Base-by-base conservation (phyloP, 2,888 invertebrate species). In the Euphydryas editha region DNA sequence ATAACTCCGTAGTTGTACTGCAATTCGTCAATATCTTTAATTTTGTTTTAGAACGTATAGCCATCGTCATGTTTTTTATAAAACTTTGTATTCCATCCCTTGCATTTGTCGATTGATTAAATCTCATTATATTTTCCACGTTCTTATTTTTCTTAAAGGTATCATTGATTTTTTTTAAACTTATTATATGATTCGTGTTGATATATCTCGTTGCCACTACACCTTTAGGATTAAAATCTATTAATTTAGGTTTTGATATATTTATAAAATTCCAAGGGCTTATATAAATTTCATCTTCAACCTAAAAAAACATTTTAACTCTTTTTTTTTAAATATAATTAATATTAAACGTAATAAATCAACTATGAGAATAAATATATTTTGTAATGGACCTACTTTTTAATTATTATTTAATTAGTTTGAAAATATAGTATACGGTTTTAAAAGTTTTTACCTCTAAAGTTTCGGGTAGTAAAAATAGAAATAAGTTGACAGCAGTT, bases 1-100 rank as follows among this genome's bases (percentile, higher is more conserved):
- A 91, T 4, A 75, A 3, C 4, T 74, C 66, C 44, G 70, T 65
- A 2, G 69, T 30, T 65, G 81, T 75, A 62, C 76, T 72, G 68
- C 92, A 91, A 17, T 76, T 66, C 1, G 81, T 85, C 2, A 86
- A 73, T 67, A 88, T 72, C 76, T 86, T 89, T 7, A 77, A 42
- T 69, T 65, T 81, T 11, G n/a, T 68, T 30, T 64, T 56, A 63
- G 36, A 57, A 13, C 37, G 39, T 30, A 30, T 21, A 49, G 37
- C 51, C 18, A 13, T 47, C 42, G 68, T 64, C 18, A 73, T 66
- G 17, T 55, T 61, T 42, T 70, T 61, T 61, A 79, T 61, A 3
- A 72, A 58, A 20, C 70, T 61, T 49, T 56, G 60, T 55, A 77
- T 68, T 57, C 68, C 71, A 6, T 63, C 42, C 44, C 47, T 60